phyloP scores from a whole-genome alignment of 2,113 vertebrate species.

The Plotosus lineatus region DNA sequence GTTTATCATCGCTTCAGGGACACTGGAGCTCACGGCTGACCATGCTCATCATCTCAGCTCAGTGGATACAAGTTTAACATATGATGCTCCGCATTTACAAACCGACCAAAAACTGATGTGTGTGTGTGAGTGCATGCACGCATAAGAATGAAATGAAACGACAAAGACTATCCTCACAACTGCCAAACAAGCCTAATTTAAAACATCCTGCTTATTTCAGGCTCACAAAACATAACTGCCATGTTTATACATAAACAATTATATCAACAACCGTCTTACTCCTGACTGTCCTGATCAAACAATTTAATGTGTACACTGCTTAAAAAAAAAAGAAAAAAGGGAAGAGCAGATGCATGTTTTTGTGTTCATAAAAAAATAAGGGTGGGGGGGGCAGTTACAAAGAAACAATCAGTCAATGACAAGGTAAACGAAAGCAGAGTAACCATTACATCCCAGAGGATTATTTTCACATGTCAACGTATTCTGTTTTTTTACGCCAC shows the following conservation, averaged over 20 bases:
- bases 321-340: no score
- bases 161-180: no score
- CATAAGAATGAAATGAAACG: not conserved
- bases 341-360: no score
- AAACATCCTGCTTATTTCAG: not conserved
- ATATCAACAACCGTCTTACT: not conserved
- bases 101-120: not conserved
- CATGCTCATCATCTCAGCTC: not conserved
- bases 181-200: not conserved
- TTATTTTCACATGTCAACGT: not conserved
- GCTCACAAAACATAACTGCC: no score
- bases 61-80: not conserved
- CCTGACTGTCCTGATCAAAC: not conserved
- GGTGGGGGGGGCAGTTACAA: not conserved
- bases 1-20: not conserved
- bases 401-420: not conserved
- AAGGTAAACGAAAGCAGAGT: not conserved
- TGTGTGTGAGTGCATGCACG: no score
- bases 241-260: no score
- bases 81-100: not conserved
- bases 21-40: not conserved
- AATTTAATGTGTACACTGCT: no score
- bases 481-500: not conserved
- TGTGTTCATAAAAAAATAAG: no score
- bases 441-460: not conserved